Evolutionary conservation across 2,888 invertebrate species (phyloP), one percentile per base, ranked within the genome.

Genomic region (Strigamia crassipes): DNA sequence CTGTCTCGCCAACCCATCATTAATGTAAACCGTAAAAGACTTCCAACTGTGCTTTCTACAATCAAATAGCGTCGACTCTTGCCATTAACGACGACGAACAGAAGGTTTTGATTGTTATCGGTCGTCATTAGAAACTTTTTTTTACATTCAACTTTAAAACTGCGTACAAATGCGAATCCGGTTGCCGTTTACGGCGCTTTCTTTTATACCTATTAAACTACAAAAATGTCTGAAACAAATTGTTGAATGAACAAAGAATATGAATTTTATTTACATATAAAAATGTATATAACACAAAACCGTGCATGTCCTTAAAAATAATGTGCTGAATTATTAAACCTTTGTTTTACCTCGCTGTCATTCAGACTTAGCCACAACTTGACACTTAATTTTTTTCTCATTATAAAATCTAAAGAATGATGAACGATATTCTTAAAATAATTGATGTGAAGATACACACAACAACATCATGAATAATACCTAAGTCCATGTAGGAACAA

Each of bases 291-390:
- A 38, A 38, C 0, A 38, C 38, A 38, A 9, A 4, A 38, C 10
- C 27, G 27, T 27, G 27, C 27, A 27, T 38, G 10, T 38, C 38
- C 6, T 38, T 38, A 38, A 38, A 38, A 38, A 38, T 10, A 38
- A 38, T 38, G 38, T 10, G 38, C 38, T 38, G 38, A 56, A 56
- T 18, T 56, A 56, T 21, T 56, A 56, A 56, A 56, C n/a, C 18
- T 56, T 56, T 56, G 56, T 56, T 56, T 15, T 56, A 56, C n/a
- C 56, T 18, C n/a, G 56, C 56, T 18, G 56, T 56, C 56, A 56
- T 18, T 56, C 56, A 56, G n/a, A 56, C 18, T 56, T n/a, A n/a
- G 18, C 4, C 2, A 18, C 6, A 56, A 56, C 5, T 15, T 56
- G 56, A 56, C 56, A 56, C 18, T 56, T 56, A 18, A 56, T 18